A percentile compares a stretch with the other conserved stretches of the same genome.
These are phyloP conservation scores for Thamnophis elegans DNA, from an alignment of 2,797 vertebrate genomes.

Conservation along the genomic window DNA sequence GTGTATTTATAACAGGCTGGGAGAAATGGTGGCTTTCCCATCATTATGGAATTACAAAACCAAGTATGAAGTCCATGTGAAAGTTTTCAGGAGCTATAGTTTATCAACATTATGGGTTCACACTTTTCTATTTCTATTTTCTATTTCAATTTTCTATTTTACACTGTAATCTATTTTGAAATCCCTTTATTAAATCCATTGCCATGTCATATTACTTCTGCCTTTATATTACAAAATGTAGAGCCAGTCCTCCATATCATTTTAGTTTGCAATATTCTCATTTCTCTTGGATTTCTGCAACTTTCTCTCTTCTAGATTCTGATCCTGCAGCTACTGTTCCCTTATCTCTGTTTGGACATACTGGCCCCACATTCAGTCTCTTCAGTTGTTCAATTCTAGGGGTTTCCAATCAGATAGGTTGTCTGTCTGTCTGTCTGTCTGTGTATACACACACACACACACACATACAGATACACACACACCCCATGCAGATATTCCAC, in stretches of 20 bases:
- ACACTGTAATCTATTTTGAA: not conserved
- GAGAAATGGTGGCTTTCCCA: not conserved
- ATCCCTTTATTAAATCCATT: not conserved
- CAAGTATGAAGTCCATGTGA: not conserved
- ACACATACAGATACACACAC: no score
- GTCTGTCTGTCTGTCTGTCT: not conserved
- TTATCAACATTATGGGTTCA: not conserved
- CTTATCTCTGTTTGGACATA: not conserved
- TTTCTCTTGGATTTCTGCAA: not conserved
- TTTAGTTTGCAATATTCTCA: not conserved
- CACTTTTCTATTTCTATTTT: not conserved
- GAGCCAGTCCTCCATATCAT: not conserved
- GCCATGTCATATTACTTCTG: no score
- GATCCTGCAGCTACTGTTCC: no score
- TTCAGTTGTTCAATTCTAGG: not conserved
- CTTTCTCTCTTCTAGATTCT: not conserved
- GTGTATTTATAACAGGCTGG: not conserved
- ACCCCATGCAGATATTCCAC: not conserved
- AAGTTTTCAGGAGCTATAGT: not conserved
- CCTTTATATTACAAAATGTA: not conserved
- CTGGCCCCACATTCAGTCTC: not conserved
- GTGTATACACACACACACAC: no score
- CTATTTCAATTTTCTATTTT: not conserved
- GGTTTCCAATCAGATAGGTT: not conserved
- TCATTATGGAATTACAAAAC: not conserved